These are phyloP conservation scores for Cricetomys ansorgei DNA, from an alignment of 2,113 vertebrate species.

Conservation along the genomic window DNA sequence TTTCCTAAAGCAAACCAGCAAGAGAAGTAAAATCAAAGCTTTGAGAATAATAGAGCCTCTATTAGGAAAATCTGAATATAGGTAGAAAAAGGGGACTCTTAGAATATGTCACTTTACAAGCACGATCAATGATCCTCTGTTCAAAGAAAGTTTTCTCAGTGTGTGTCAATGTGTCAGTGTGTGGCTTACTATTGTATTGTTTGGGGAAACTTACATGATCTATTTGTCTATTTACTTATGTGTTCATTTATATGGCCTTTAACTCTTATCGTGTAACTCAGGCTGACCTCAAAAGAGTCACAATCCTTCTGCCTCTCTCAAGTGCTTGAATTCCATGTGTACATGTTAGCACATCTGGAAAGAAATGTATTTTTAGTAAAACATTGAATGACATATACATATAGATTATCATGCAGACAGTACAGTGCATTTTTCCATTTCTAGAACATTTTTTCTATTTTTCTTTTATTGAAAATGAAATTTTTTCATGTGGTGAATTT, in stretches of 20 bases:
- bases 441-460: background rate
- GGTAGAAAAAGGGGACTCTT: background rate
- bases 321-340: background rate
- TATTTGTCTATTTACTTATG: background rate
- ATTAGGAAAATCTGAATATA: background rate
- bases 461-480: background rate
- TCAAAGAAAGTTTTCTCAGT: background rate
- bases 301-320: background rate
- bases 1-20: background rate
- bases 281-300: background rate
- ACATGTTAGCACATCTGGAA: background rate
- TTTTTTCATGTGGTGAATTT: background rate
- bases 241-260: background rate
- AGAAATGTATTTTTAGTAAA: background rate
- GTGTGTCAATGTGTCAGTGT: background rate
- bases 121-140: background rate
- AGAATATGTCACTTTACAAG: background rate
- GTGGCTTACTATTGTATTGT: background rate
- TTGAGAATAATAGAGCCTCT: background rate
- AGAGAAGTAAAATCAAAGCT: background rate
- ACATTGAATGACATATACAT: background rate
- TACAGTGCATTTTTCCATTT: background rate
- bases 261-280: background rate
- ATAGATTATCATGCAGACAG: background rate
- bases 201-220: background rate